These are phyloP conservation scores for Miichthys miiuy DNA, from an alignment of 2,797 vertebrate species.

Conservation along the genomic window DNA sequence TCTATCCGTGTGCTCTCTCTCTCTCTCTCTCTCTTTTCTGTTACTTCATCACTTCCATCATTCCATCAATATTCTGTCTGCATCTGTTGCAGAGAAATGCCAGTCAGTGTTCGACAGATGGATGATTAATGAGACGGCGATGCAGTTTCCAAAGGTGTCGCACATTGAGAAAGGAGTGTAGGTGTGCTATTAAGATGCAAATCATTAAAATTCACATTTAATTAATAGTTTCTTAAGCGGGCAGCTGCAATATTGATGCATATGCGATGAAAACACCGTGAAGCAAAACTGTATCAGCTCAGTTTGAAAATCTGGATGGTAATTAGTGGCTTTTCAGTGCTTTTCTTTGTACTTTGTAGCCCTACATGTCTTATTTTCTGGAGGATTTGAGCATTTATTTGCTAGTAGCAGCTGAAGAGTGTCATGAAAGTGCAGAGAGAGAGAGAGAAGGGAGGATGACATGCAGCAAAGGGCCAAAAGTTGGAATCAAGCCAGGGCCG, in stretches of 20 bases:
- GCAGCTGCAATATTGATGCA: not conserved
- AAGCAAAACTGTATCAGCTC: slow-evolving; percentile 7
- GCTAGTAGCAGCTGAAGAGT: too few species aligned
- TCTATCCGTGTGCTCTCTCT: slow-evolving; percentile 2
- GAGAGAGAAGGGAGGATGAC: too few species aligned
- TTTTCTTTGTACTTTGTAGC: not conserved
- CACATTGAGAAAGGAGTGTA: slow-evolving; percentile 23
- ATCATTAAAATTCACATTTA: slow-evolving; percentile 28
- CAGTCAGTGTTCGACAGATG: slow-evolving; percentile 45
- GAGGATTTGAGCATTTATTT: too few species aligned
- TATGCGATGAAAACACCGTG: slow-evolving; percentile 1
- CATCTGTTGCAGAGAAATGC: slow-evolving; percentile 31
- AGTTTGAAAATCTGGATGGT: slow-evolving; percentile 5
- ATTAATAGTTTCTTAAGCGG: slow-evolving; percentile 23
- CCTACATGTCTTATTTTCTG: not conserved
- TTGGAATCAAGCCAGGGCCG: too few species aligned
- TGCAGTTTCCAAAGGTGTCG: slow-evolving; percentile 35
- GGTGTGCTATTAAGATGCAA: slow-evolving; percentile 57
- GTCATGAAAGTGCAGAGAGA: too few species aligned
- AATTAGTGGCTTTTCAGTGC: slow-evolving; percentile 46
- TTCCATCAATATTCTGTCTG: slow-evolving; percentile 30
- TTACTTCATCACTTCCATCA: slow-evolving; percentile 11
- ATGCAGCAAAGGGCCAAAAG: too few species aligned
- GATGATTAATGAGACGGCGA: slow-evolving; percentile 32
- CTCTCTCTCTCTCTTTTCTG: not conserved